Evolutionary conservation across 2,888 invertebrate species (phyloP), one percentile per base, ranked within the genome.

Genomic region (Trissoscelio sp.): DNA sequence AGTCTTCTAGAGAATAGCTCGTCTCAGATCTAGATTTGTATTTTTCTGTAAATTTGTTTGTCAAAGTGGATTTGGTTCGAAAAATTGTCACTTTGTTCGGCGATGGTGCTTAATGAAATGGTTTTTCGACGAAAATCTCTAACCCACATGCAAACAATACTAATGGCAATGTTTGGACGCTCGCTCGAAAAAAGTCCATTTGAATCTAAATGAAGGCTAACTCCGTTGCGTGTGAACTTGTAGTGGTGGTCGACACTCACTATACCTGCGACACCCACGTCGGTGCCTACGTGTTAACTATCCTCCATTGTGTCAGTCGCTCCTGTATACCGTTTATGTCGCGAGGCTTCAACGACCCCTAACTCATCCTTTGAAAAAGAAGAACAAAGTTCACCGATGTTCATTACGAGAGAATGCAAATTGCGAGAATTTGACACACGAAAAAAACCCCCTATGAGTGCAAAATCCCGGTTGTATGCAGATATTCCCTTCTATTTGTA

Each of bases 141-240:
- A 60, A 73, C 77, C 66, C 79, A 60, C 74, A 81, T 31, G 77
- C 85, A 86, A 87, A 88, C 87, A 88, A 86, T 87, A 80, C 70
- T 78, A 81, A 84, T 82, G 57, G 77, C 73, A 78, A 86, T 86
- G 85, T 86, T 87, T 86, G 84, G 28, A 73, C 42, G 70, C 42
- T 58, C 31, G 48, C 64, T 78, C 51, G 62, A 67, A 73, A 69
- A 81, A 81, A 77, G 62, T 28, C 75, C 75, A 80, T 80, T 80
- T 80, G 70, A 69, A 80, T 75, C 70, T 37, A 80, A 80, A 75
- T 80, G 80, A 78, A 78, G 73, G 51, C 73, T 77, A 57, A 81
- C 72, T 69, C 80, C 28, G 66, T 55, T 67, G 70, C 55, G 67
- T 46, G 37, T 14, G 37, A 7, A 60, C 55, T 73, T 66, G 67